Conservation (phyloP, 1,140 invertebrate genomes). For the Bombus terrestris region DNA sequence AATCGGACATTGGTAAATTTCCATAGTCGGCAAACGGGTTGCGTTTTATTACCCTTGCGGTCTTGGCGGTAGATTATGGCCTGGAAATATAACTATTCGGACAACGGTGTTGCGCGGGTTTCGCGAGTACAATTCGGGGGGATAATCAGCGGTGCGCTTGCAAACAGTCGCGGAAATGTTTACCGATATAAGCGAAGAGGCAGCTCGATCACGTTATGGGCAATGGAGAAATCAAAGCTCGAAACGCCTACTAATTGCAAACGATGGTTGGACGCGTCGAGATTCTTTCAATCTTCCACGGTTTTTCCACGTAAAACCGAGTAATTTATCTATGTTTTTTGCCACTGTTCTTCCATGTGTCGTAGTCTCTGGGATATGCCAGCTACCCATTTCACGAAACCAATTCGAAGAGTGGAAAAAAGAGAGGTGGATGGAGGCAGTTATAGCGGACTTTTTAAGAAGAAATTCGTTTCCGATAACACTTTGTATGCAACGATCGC, state of each 20-base stretch:
- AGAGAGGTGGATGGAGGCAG: background rate
- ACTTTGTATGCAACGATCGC: slow-evolving; percentile 47
- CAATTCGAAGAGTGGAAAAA: background rate
- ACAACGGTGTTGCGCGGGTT: slow-evolving; percentile 37
- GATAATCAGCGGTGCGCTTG: slow-evolving; percentile 59
- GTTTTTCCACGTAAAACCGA: too few relatives aligned
- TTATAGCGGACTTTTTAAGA: slow-evolving; percentile 29
- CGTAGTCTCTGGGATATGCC: background rate
- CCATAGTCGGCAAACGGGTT: slow-evolving; percentile 58
- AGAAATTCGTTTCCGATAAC: slow-evolving; percentile 43
- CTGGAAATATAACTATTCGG: slow-evolving; percentile 64
- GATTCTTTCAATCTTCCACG: slow-evolving; percentile 5
- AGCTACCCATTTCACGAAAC: background rate
- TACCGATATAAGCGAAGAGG: slow-evolving; percentile 43
- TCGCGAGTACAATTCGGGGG: slow-evolving; percentile 14
- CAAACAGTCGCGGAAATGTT: slow-evolving; percentile 56
- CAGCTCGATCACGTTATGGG: background rate
- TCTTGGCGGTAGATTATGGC: slow-evolving; percentile 55
- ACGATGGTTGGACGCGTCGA: slow-evolving; percentile 13
- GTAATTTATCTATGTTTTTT: too few relatives aligned
- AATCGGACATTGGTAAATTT: slow-evolving; percentile 62
- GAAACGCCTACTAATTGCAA: slow-evolving; percentile 52
- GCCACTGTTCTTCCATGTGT: too few relatives aligned
- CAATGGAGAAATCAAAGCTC: slow-evolving; percentile 44
- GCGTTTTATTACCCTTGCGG: slow-evolving; percentile 68